phyloP scores from a whole-genome alignment of 1,140 invertebrate species.

The Hypothenemus hampei region DNA sequence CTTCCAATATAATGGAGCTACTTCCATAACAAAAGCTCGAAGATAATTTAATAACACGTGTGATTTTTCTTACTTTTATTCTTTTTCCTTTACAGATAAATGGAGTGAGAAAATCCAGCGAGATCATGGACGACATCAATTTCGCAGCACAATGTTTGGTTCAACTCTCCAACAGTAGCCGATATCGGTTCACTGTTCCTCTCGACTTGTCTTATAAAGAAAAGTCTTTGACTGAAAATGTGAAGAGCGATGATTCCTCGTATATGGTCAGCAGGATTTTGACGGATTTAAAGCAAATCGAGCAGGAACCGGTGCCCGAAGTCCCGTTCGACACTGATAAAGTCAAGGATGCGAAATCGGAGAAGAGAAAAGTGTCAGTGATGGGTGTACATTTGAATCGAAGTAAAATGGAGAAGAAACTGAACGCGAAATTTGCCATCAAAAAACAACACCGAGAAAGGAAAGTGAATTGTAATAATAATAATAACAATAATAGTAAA shows the following conservation, averaged over 20 bases:
- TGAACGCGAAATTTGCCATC: constrained; percentile 16
- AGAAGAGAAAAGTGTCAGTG: constrained; percentile 15
- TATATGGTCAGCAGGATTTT: constrained; percentile 59
- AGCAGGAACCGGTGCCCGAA: constrained; percentile 51
- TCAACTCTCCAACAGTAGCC: constrained; percentile 52
- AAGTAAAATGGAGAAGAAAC: constrained; percentile 24
- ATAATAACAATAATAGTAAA: constrained; percentile 27
- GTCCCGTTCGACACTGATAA: constrained; percentile 36
- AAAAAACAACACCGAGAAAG: constrained; percentile 29
- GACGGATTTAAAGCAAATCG: constrained; percentile 53
- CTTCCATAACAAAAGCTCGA: constrained; percentile 1
- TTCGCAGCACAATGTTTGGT: constrained; percentile 58
- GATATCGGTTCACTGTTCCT: constrained; percentile 37
- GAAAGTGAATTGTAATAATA: constrained; percentile 25
- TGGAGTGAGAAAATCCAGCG: not conserved
- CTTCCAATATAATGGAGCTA: constrained; percentile 7
- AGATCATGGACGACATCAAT: constrained; percentile 49
- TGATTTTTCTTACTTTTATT: not conserved
- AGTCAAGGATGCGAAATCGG: constrained; percentile 4
- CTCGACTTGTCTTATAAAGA: constrained; percentile 38
- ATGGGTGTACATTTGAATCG: constrained; percentile 20
- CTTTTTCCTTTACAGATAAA: constrained; percentile 9
- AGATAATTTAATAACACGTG: not conserved
- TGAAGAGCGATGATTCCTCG: constrained; percentile 40
- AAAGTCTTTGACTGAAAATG: constrained; percentile 8